Evolutionary conservation across 2,113 vertebrate genomes (phyloP).

Genomic region (Antidorcas marsupialis): DNA sequence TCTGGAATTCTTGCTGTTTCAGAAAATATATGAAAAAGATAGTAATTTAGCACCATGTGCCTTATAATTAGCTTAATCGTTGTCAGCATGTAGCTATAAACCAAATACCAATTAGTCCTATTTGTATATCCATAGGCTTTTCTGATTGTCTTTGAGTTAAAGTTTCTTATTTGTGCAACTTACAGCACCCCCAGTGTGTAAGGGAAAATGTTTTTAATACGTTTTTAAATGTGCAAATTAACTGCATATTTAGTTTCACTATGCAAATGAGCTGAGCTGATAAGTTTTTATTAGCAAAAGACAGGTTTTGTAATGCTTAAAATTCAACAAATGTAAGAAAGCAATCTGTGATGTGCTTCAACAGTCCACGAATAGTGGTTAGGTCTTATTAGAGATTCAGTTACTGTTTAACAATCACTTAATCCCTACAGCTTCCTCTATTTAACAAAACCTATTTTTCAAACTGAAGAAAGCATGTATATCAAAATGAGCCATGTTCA

Average conservation of each 20-base stretch:
- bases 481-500: neutral
- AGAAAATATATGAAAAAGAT: constrained; percentile 69
- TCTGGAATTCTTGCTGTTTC: constrained; percentile 63
- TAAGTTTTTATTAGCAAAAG: constrained; percentile 66
- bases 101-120: constrained; percentile 78
- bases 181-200: constrained; percentile 49
- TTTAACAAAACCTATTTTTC: constrained; percentile 47
- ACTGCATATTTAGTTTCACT: constrained; percentile 67
- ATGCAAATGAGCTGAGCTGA: constrained; percentile 63
- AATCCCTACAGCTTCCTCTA: constrained; percentile 35
- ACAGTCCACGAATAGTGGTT: constrained; percentile 30
- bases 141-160: constrained; percentile 71
- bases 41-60: constrained; percentile 76
- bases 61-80: constrained; percentile 81
- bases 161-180: constrained; percentile 69
- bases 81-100: constrained; percentile 79
- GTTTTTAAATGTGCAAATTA: constrained; percentile 71
- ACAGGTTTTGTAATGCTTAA: constrained; percentile 68
- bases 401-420: constrained; percentile 36
- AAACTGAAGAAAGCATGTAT: neutral
- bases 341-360: constrained; percentile 65
- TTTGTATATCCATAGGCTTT: constrained; percentile 68
- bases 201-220: constrained; percentile 52
- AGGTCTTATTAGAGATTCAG: constrained; percentile 45
- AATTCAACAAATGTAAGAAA: constrained; percentile 69